Evolutionary conservation across 2,797 vertebrate species (phyloP).

Genomic region (Micrastur ruficollis): DNA sequence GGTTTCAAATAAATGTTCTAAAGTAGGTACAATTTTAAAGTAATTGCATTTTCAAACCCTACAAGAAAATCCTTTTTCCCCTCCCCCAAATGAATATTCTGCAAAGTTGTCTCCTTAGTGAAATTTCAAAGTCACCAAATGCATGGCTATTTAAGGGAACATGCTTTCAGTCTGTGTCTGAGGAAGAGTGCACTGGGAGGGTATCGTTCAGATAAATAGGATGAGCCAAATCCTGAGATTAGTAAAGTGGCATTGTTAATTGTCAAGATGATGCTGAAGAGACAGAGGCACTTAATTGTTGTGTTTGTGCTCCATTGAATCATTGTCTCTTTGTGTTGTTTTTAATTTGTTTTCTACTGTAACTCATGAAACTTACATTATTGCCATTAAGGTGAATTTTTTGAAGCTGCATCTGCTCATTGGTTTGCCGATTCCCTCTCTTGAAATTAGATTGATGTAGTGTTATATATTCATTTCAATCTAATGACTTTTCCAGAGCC

Average conservation of each 20-base stretch:
- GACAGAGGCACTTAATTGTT: constrained; percentile 45
- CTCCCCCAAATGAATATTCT: not conserved
- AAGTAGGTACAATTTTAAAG: not conserved
- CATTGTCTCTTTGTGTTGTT: constrained; percentile 64
- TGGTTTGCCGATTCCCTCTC: constrained; percentile 64
- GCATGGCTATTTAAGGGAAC: not conserved
- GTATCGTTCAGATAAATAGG: constrained; percentile 32
- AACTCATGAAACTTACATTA: constrained; percentile 65
- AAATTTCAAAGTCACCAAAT: constrained; percentile 21
- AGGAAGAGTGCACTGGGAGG: not conserved
- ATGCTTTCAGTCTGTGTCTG: not conserved
- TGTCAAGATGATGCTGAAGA: constrained; percentile 50
- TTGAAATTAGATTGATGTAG: constrained; percentile 74
- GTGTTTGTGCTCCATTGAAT: constrained; percentile 54
- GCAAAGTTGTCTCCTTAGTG: not conserved
- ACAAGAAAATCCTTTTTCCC: not conserved
- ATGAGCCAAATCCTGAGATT: constrained; percentile 11
- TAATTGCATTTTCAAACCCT: not conserved
- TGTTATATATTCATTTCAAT: constrained; percentile 69
- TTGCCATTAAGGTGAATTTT: constrained; percentile 66
- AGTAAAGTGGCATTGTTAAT: constrained; percentile 49
- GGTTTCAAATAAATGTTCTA: not conserved
- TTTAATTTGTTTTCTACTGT: constrained; percentile 70
- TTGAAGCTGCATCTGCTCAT: constrained; percentile 55
- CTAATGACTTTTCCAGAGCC: constrained; percentile 70